A percentile compares a stretch with the other conserved stretches of the same genome.
Evolutionary conservation across 2,113 vertebrate species (phyloP).

Genomic region (Ahaetulla prasina): DNA sequence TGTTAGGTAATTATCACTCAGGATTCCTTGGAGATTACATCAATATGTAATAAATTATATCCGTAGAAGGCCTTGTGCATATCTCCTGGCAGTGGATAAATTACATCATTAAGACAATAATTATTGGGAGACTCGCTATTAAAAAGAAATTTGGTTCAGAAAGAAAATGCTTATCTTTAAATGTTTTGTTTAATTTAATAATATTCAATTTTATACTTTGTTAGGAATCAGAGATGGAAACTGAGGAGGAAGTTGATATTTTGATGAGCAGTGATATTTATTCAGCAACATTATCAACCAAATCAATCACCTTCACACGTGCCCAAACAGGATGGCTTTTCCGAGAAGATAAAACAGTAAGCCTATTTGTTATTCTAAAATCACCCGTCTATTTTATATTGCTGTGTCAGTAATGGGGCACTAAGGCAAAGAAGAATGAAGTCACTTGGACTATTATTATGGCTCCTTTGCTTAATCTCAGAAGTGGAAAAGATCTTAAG

Average conservation of each 20-base stretch:
- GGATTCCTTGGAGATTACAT: neutral
- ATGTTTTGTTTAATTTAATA: conserved; percentile 8
- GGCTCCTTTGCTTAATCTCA: neutral
- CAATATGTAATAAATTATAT: neutral
- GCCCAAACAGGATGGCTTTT: conserved; percentile 97
- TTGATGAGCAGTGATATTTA: conserved; percentile 99
- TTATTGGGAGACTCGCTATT: neutral
- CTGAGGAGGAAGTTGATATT: conserved; percentile 98
- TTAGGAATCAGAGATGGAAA: conserved; percentile 98
- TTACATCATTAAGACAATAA: neutral
- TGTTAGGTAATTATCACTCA: neutral
- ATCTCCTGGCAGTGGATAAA: neutral
- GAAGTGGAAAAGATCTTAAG: neutral
- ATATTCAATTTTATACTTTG: neutral
- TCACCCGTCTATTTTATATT: neutral
- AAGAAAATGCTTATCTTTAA: neutral
- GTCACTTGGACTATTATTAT: neutral
- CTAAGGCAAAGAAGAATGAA: neutral
- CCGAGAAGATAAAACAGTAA: conserved; percentile 96
- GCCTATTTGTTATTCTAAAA: conserved; percentile 23
- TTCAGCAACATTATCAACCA: conserved; percentile 96
- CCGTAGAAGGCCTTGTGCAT: neutral
- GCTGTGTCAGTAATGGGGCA: neutral
- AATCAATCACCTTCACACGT: conserved; percentile 95
- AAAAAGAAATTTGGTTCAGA: neutral